Evolutionary conservation across 2,797 vertebrate genomes (phyloP), one percentile per base, ranked within the genome.

Genomic region (Anguilla marmorata): DNA sequence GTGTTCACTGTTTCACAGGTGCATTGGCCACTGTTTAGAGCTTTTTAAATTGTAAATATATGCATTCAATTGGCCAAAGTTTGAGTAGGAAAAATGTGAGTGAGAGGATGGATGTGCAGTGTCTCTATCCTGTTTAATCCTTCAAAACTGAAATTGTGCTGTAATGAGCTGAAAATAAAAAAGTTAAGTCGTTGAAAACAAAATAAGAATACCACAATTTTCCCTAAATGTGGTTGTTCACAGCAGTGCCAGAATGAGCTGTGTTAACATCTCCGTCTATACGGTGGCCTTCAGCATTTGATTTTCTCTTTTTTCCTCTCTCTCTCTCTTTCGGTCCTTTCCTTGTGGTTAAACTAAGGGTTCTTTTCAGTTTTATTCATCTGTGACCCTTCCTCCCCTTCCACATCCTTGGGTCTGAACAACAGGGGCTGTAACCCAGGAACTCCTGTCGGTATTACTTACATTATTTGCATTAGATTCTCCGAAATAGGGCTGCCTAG

Each of bases 401-500:
- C 84, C 86, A 69, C 66, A 48, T 79, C 82, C 66, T 19, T 48
- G 72, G 56, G 66, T 79, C 72, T 41, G 83, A 89, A 85, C 48
- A 87, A 76, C 63, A 50, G 54, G 45, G 88, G 14, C 82, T 85
- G 88, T 89, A 87, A 87, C 86, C 84, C 88, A 52, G 37, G 69
- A 85, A 52, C 41, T 30, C 41, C 69, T 7, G 83, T 37, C 54
- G 82, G 83, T 89, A 89, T 89, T 87, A 74, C 84, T 89, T 89
- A 89, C 88, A 45, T 87, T 60, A 89, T 89, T 89, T 85, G 88
- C 88, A 89, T 89, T 85, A 48, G 86, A 33, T n/a, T 54, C 90
- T 89, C 87, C 87, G 89, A 85, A 69, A 50, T 6, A 58, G 83
- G 89, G 89, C 90, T 91, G 86, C 89, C 89, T 91, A 87, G 90